A percentile compares a stretch with the other conserved stretches of the same genome.
Evolutionary conservation across 1,140 invertebrate species (phyloP).

Genomic region (Camponotus vicinus): DNA sequence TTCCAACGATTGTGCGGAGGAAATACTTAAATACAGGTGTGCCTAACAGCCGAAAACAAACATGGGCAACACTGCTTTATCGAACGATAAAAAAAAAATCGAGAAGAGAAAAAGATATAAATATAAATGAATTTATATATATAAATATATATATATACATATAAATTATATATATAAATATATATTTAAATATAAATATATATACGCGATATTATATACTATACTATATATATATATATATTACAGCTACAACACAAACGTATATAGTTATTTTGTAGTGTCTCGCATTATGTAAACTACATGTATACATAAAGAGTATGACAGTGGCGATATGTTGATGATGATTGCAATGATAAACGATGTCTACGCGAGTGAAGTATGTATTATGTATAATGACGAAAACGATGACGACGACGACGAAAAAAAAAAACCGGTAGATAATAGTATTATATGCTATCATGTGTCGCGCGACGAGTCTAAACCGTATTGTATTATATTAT

Average conservation of each 20-base stretch:
- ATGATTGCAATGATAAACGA: slow-evolving; percentile 73
- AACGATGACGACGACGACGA: slow-evolving; percentile 76
- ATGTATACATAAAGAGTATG: slow-evolving; percentile 82
- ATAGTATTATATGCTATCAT: slow-evolving; percentile 86
- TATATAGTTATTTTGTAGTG: slow-evolving; percentile 86
- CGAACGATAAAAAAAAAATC: slow-evolving; percentile 76
- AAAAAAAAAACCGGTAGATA: slow-evolving; percentile 72
- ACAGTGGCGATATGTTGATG: slow-evolving; percentile 65
- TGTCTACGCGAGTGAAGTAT: slow-evolving; percentile 73
- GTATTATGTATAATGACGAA: slow-evolving; percentile 73
- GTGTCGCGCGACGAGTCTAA: slow-evolving; percentile 83
- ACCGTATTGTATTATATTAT: slow-evolving; percentile 86
- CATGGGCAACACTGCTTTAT: slow-evolving; percentile 79
- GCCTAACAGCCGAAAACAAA: slow-evolving; percentile 78
- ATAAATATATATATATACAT: slow-evolving; percentile 80
- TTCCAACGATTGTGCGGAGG: slow-evolving; percentile 75
- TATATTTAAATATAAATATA: slow-evolving; percentile 81
- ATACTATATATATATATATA: slow-evolving; percentile 55
- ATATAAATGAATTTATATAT: slow-evolving; percentile 82
- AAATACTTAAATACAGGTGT: slow-evolving; percentile 79
- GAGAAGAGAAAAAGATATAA: slow-evolving; percentile 78
- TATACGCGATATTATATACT: slow-evolving; percentile 62
- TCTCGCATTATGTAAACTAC: slow-evolving; percentile 85
- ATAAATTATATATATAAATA: slow-evolving; percentile 78
- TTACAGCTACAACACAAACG: slow-evolving; percentile 79